phyloP scores from a whole-genome alignment of 2,113 vertebrate species.

The Petrocephalus zakoni region DNA sequence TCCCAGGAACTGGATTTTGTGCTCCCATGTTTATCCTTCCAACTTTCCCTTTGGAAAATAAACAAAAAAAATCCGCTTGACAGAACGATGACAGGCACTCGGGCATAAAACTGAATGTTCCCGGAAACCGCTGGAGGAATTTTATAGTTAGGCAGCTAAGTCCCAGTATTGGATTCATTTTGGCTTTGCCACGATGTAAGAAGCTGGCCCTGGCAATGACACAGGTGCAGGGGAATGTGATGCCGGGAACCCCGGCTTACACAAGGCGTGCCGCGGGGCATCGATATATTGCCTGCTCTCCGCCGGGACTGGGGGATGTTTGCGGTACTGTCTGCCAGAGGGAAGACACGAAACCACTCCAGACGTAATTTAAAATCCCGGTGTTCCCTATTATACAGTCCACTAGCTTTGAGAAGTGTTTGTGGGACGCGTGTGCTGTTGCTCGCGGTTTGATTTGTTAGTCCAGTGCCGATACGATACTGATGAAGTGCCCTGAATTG shows the following conservation, averaged over 20 bases:
- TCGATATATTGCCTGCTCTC: neutral
- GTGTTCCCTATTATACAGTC: constrained; percentile 4
- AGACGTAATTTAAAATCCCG: constrained; percentile 4
- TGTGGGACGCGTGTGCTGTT: neutral
- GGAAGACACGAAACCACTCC: neutral
- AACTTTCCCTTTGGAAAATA: neutral
- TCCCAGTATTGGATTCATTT: neutral
- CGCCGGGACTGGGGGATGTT: neutral
- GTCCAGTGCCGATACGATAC: neutral
- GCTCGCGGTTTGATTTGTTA: neutral
- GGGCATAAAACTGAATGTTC: neutral
- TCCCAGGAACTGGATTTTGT: neutral
- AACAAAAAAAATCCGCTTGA: neutral
- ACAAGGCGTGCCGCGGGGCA: neutral
- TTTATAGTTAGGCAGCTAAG: neutral
- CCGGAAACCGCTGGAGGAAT: neutral
- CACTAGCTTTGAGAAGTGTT: neutral
- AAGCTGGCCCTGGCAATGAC: too few species aligned
- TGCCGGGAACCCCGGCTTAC: too few species aligned
- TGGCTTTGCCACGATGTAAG: neutral
- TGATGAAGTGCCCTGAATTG: neutral
- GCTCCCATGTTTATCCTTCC: neutral
- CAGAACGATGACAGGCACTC: neutral
- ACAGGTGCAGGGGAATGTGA: neutral
- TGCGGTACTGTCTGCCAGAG: neutral